Conservation (phyloP, 2,113 vertebrate species). For the Noturus placidus region DNA sequence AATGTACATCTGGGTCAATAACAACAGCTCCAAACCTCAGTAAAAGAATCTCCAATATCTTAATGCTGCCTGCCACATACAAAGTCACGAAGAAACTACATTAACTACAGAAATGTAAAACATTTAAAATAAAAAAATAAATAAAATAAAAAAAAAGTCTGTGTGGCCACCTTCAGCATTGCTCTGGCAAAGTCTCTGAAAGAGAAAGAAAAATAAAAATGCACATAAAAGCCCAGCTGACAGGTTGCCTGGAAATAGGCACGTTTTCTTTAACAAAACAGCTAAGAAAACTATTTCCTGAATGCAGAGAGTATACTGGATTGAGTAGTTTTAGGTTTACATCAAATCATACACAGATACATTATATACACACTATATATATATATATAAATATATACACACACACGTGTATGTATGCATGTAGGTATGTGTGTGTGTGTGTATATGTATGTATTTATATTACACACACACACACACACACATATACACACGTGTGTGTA, state of each 20-base stretch:
- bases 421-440: too few relatives aligned
- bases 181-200: slow-evolving; percentile 71
- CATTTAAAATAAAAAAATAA: not conserved
- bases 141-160: not conserved
- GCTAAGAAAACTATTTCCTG: not conserved
- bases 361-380: too few relatives aligned
- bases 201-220: slow-evolving; percentile 9
- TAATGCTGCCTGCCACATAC: slow-evolving; percentile 66
- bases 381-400: too few relatives aligned
- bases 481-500: too few relatives aligned
- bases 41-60: slow-evolving; percentile 77
- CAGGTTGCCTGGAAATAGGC: not conserved
- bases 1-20: slow-evolving; percentile 65
- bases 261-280: not conserved
- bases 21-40: slow-evolving; percentile 74
- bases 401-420: too few relatives aligned
- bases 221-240: not conserved
- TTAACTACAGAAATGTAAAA: too few relatives aligned
- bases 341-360: not conserved
- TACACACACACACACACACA: too few relatives aligned
- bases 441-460: too few relatives aligned
- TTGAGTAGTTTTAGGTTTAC: not conserved
- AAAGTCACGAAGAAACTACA: not conserved
- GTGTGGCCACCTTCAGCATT: slow-evolving; percentile 68
- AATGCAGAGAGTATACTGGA: not conserved